A percentile compares a stretch with the other conserved stretches of the same genome.
phyloP scores from a whole-genome alignment of 2,888 invertebrate species.

The Cheilosia scutellata region DNA sequence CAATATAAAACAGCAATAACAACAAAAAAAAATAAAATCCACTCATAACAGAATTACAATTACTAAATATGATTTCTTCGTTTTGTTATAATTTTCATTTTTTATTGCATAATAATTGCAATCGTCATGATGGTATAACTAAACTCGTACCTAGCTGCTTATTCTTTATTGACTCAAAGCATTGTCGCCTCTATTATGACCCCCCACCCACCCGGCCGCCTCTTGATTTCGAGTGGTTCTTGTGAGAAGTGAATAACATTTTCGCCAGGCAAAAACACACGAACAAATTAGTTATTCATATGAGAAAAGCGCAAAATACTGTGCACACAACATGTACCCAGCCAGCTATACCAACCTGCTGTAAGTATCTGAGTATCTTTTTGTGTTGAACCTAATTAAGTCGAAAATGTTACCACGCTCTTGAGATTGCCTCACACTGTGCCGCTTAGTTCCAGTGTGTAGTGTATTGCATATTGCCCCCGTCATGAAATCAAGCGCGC shows the following conservation, averaged over 20 bases:
- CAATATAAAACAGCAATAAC: constrained; percentile 23
- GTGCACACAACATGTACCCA: constrained; percentile 22
- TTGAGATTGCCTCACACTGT: constrained; percentile 70
- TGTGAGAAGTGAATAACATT: constrained; percentile 46
- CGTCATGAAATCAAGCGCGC: constrained; percentile 26
- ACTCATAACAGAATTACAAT: constrained; percentile 58
- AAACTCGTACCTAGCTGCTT: not conserved
- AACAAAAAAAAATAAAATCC: not conserved
- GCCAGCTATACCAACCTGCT: not conserved
- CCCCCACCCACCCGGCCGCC: not conserved
- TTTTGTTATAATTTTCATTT: constrained; percentile 13
- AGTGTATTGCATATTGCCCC: constrained; percentile 11
- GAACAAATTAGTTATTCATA: constrained; percentile 44
- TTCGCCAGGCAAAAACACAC: constrained; percentile 23
- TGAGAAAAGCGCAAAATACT: constrained; percentile 1
- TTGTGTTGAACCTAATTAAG: constrained; percentile 64
- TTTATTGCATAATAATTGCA: constrained; percentile 64
- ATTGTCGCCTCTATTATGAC: not conserved
- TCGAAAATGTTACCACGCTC: constrained; percentile 71
- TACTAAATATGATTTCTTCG: constrained; percentile 40
- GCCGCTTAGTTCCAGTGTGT: not conserved
- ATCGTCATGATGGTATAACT: constrained; percentile 7
- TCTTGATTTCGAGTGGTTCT: constrained; percentile 54
- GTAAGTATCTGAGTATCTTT: constrained; percentile 16
- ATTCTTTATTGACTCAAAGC: constrained; percentile 45